Base-by-base conservation (phyloP, 2,113 vertebrate genomes). In the Chaenocephalus aceratus region DNA sequence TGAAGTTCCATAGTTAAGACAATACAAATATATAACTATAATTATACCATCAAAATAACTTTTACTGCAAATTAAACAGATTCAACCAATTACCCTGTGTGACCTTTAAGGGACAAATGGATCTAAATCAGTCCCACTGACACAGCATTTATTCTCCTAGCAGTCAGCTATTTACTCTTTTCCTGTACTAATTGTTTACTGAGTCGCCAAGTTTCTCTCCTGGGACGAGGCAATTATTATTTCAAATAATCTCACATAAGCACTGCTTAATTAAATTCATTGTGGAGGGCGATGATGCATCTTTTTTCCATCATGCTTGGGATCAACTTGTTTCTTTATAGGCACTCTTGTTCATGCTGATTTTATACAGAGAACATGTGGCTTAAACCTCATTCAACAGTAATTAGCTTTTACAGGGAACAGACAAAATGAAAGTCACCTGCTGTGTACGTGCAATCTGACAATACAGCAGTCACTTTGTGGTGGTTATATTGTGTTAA, bases 141-240 rank as follows among this genome's bases (percentile, higher is more conserved):
- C 66, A 65, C 82, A 79, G 88, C 87, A 78, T 72, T 79, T 85
- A 57, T 54, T 60, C 41, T 11, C 77, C 48, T 56, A 75, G 82
- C 75, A 80, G 57, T 86, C 84, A 89, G 79, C 79, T 21, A 18
- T 76, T 57, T 34, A 48, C 67, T 5, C 21, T 69, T 48, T 87
- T 85, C 86, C 86, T 88, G 71, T 75, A 64, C 59, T 86, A 68
- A 90, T 88, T 91, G 82, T 86, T 87, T 82, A 72, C 76, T 65
- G 41, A 54, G 41, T 86, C 80, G 66, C 16, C 70, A 52, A 11
- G 79, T 67, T 68, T 67, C 9, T 72, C 84, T 65, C 83, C 69
- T 49, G 83, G 72, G 77, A 84, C 5, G 58, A 44, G 18, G 18
- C 34, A 66, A 49, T 82, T 23, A 70, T 52, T 74, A 58, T 36